Evolutionary conservation across 2,888 invertebrate species (phyloP).

Genomic region (Apoda limacodes): DNA sequence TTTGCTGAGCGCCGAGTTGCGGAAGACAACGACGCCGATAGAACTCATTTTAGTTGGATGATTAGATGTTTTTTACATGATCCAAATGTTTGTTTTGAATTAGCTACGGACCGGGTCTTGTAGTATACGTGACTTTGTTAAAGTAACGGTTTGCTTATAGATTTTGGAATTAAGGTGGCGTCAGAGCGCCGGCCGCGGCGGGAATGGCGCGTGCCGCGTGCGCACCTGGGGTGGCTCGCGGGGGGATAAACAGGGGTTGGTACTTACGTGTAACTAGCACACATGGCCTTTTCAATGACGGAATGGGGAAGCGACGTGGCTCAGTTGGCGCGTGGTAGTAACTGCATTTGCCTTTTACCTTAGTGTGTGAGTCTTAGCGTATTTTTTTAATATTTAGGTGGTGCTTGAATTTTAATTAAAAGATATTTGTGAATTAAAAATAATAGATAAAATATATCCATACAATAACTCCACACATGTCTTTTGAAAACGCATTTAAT

Average conservation of each 20-base stretch:
- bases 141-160: slow-evolving; percentile 22
- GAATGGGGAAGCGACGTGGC: slow-evolving; percentile 41
- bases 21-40: slow-evolving; percentile 70
- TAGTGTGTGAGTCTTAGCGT: no score
- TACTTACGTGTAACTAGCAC: slow-evolving; percentile 68
- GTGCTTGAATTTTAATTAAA: no score
- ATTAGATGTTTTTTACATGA: slow-evolving; percentile 50
- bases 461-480: no score
- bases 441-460: no score
- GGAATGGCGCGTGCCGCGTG: slow-evolving; percentile 66
- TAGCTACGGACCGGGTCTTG: slow-evolving; percentile 41
- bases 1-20: slow-evolving; percentile 68
- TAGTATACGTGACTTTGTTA: slow-evolving; percentile 30
- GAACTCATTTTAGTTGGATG: slow-evolving; percentile 62
- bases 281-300: slow-evolving; percentile 56
- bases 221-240: slow-evolving; percentile 63
- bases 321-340: slow-evolving; percentile 19
- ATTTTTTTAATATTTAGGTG: no score
- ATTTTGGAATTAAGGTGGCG: slow-evolving; percentile 43
- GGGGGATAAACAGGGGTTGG: slow-evolving; percentile 68
- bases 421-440: no score
- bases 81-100: slow-evolving; percentile 38
- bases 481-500: no score
- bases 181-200: slow-evolving; percentile 58
- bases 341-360: not conserved